A percentile compares a stretch with the other conserved stretches of the same genome.
Conservation (phyloP, 2,797 vertebrate genomes). For the Pithecia hirsuta region DNA sequence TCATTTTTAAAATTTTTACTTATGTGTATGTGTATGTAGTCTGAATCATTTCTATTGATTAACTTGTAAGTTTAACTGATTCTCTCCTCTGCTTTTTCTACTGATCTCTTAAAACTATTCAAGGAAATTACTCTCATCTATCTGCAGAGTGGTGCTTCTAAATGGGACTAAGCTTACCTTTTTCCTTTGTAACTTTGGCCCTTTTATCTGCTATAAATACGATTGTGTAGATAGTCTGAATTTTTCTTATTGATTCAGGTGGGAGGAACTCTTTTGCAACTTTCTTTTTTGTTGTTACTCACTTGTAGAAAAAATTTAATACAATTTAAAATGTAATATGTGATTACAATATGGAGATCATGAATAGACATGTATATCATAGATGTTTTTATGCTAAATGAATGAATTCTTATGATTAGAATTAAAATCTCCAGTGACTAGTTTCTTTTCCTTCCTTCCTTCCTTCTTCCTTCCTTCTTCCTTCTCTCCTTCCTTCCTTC, state of each 20-base stretch:
- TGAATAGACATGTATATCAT: background rate
- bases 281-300: background rate
- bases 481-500: no score
- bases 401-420: background rate
- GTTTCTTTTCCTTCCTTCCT: background rate
- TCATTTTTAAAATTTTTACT: background rate
- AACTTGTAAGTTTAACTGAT: background rate
- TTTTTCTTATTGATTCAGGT: background rate
- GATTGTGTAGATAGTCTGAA: background rate
- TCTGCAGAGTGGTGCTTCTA: background rate
- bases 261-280: background rate
- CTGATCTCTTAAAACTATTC: background rate
- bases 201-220: background rate
- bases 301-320: background rate
- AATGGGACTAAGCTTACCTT: background rate
- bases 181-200: background rate
- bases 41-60: background rate
- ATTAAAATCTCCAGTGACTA: background rate
- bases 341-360: background rate
- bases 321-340: background rate
- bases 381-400: background rate
- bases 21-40: background rate
- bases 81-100: background rate
- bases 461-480: accelerated
- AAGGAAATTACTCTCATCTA: background rate